Evolutionary conservation across 2,113 vertebrate species (phyloP), one percentile per base, ranked within the genome.

Genomic region (Onychostruthus taczanowskii): DNA sequence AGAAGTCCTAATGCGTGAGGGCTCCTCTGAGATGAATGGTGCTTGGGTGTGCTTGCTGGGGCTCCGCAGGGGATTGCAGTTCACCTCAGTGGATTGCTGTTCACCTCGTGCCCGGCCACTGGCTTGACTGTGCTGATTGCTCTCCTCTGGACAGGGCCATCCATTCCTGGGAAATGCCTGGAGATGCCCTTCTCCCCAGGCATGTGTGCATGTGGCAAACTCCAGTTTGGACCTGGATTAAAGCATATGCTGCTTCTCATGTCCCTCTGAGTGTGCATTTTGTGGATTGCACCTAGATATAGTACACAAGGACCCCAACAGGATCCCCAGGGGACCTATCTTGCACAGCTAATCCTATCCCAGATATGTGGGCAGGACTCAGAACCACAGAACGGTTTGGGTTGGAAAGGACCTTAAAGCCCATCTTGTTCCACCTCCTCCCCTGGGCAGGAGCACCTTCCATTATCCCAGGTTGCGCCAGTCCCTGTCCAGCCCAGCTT

Each of bases 161-260:
- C 39, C 4, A 5, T 56, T 31, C 20, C 7, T 33, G 67, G 58
- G 39, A 64, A 50, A 24, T 19, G 23, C 35, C n/a, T 31, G 22
- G 35, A 75, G 44, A n/a, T 61, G 8, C 4, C 31, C 19, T 39
- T 22, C 30, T 67, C 13, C 19, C 35, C 2, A 1, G n/a, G 13
- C 22, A 11, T 0, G 4, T 15, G 22, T 3, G 7, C 7, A 3
- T 0, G 1, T 24, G n/a, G 19, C 46, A 43, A 35, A 46, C 41
- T 67, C 35, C 58, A 27, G 7, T 17, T 9, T 64, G 55, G 24
- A 78, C 15, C n/a, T 28, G 69, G 31, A 23, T 26, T 15, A 39
- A 84, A 66, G 18, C 9, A 58, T 53, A 1, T 21, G 33, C 52
- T 52, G 33, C 26, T 68, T 76, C n/a, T 82, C 3, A 0, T 22